These are phyloP conservation scores for Melanophora roralis DNA, from an alignment of 2,888 invertebrate species.

Conservation along the genomic window DNA sequence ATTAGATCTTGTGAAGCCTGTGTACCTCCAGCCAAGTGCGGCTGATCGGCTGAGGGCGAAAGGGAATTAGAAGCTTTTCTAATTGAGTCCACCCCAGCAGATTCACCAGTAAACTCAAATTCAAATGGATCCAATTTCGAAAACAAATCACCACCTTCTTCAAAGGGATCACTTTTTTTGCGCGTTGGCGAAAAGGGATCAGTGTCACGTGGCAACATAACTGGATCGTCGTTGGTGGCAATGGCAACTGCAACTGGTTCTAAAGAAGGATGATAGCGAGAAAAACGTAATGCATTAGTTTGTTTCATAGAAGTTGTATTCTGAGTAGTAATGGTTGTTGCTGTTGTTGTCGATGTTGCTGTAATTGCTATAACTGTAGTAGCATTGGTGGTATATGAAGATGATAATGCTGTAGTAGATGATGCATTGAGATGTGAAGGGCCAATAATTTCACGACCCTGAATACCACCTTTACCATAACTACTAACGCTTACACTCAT, in stretches of 20 bases:
- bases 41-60: constrained; percentile 32
- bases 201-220: constrained; percentile 76
- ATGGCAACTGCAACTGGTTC: constrained; percentile 64
- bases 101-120: constrained; percentile 70
- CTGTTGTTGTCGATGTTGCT: background rate
- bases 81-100: constrained; percentile 31
- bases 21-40: background rate
- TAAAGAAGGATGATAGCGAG: constrained; percentile 59
- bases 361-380: background rate
- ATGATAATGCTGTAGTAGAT: constrained; percentile 15
- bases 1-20: constrained; percentile 76
- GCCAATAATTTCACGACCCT: constrained; percentile 12
- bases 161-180: constrained; percentile 83
- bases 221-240: constrained; percentile 72
- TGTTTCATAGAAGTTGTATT: constrained; percentile 41
- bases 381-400: constrained; percentile 16
- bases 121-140: constrained; percentile 77
- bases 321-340: constrained; percentile 32
- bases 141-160: constrained; percentile 77
- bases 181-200: constrained; percentile 77
- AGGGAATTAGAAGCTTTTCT: constrained; percentile 26
- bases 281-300: constrained; percentile 61
- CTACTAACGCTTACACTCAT: constrained; percentile 24
- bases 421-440: constrained; percentile 12
- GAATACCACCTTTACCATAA: constrained; percentile 44